phyloP scores from a whole-genome alignment of 2,888 invertebrate species.

The Synergus japonicus region DNA sequence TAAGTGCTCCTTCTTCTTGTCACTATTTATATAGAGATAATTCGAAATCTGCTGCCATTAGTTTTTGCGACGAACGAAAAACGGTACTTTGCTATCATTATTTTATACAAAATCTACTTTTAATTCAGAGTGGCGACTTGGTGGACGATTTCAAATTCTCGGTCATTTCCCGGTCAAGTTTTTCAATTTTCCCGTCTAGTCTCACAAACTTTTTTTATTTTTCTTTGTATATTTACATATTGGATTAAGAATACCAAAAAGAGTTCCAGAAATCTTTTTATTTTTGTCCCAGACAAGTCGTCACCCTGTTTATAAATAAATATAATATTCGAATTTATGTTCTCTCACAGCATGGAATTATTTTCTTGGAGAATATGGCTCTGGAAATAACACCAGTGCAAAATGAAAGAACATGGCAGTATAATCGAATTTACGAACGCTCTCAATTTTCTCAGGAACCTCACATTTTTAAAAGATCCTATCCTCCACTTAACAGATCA shows the following conservation, averaged over 20 bases:
- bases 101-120: not conserved
- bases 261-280: no score
- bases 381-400: slow-evolving; percentile 84
- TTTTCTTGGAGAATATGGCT: slow-evolving; percentile 83
- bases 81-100: slow-evolving; percentile 77
- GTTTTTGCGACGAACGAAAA: slow-evolving; percentile 82
- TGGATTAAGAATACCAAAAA: no score
- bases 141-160: no score
- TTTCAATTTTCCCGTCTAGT: no score
- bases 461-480: slow-evolving; percentile 81
- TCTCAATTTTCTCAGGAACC: slow-evolving; percentile 77
- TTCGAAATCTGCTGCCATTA: slow-evolving; percentile 83
- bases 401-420: slow-evolving; percentile 47
- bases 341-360: slow-evolving; percentile 82
- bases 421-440: slow-evolving; percentile 52
- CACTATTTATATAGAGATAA: slow-evolving; percentile 83
- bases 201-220: no score
- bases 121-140: no score
- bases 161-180: no score
- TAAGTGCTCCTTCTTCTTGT: slow-evolving; percentile 78
- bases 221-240: no score
- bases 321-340: slow-evolving; percentile 55
- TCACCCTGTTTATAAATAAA: not conserved
- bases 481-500: slow-evolving; percentile 68
- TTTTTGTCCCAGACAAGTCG: no score